Evolutionary conservation across 2,888 invertebrate genomes (phyloP).

Genomic region (Gastrophysa polygoni): DNA sequence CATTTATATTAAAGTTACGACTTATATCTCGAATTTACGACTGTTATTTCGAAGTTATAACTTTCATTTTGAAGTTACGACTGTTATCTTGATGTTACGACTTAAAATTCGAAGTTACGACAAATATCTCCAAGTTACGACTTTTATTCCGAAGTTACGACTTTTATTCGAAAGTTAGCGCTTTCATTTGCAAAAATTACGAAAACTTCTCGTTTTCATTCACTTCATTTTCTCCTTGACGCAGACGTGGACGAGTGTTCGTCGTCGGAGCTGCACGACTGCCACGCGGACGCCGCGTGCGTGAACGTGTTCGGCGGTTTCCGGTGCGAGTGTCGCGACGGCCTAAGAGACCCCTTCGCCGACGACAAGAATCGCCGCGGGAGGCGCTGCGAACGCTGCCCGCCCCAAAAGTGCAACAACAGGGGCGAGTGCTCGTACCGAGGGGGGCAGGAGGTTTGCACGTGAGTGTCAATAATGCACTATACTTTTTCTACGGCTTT

Average conservation of each 20-base stretch:
- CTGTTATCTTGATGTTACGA: no score
- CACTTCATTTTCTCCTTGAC: conserved; percentile 9
- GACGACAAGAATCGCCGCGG: conserved; percentile 73
- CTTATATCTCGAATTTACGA: no score
- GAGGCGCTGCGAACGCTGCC: conserved; percentile 78
- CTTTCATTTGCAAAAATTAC: no score
- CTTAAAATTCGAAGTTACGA: no score
- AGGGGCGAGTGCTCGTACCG: conserved; percentile 83
- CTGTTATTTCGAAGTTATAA: no score
- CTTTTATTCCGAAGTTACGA: no score
- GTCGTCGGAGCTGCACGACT: conserved; percentile 82
- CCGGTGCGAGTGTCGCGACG: conserved; percentile 75
- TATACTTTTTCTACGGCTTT: no score
- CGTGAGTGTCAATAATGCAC: conserved; percentile 64
- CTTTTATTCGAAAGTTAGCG: no score
- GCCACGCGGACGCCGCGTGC: conserved; percentile 78
- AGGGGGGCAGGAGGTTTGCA: conserved; percentile 76
- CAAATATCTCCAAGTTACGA: no score
- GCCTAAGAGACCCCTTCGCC: conserved; percentile 76
- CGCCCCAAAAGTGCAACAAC: conserved; percentile 79
- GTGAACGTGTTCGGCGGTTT: conserved; percentile 86
- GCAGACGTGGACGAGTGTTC: conserved; percentile 89
- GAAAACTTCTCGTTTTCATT: no score
- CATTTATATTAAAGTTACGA: no score
- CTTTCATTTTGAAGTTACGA: no score